Evolutionary conservation across 1,140 invertebrate species (phyloP).

Genomic region (Trichogramma pretiosum): DNA sequence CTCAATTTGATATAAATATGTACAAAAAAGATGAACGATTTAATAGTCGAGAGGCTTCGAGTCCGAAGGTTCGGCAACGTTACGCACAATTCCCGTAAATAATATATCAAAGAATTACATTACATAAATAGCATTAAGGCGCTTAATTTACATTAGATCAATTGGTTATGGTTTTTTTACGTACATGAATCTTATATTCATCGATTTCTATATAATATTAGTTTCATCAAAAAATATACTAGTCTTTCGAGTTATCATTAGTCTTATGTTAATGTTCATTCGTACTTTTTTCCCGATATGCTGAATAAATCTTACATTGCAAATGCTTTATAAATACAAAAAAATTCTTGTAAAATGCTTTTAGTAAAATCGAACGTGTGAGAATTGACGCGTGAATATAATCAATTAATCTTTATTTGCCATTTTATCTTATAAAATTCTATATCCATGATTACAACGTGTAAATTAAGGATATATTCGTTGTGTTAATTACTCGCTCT

Average conservation of each 20-base stretch:
- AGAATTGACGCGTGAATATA: too few relatives aligned
- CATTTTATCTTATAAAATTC: too few relatives aligned
- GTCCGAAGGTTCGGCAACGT: slow-evolving; percentile 16
- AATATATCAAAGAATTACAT: too few relatives aligned
- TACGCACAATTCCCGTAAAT: slow-evolving; percentile 15
- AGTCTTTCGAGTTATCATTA: slow-evolving; percentile 20
- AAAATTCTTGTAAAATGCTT: slow-evolving; percentile 25
- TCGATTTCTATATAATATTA: slow-evolving; percentile 16
- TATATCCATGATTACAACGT: too few relatives aligned
- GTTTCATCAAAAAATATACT: slow-evolving; percentile 30
- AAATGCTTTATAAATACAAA: slow-evolving; percentile 27
- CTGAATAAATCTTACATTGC: slow-evolving; percentile 18
- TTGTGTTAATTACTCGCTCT: too few relatives aligned
- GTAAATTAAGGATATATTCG: too few relatives aligned
- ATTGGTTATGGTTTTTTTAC: slow-evolving; percentile 14
- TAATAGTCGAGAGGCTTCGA: slow-evolving; percentile 13
- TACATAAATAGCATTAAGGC: slow-evolving; percentile 12
- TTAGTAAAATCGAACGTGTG: slow-evolving; percentile 19
- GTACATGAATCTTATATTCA: slow-evolving; percentile 18
- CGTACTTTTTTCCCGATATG: slow-evolving; percentile 5
- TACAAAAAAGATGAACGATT: too few relatives aligned
- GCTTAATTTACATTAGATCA: slow-evolving; percentile 15
- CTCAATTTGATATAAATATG: too few relatives aligned
- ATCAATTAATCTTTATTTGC: too few relatives aligned
- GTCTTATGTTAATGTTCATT: slow-evolving; percentile 18